Percentiles rank a stretch among this genome's conserved stretches.
These are phyloP conservation scores for Caenorhabditis inopinata DNA, from an alignment of 1,140 invertebrate species.

Conservation along the genomic window DNA sequence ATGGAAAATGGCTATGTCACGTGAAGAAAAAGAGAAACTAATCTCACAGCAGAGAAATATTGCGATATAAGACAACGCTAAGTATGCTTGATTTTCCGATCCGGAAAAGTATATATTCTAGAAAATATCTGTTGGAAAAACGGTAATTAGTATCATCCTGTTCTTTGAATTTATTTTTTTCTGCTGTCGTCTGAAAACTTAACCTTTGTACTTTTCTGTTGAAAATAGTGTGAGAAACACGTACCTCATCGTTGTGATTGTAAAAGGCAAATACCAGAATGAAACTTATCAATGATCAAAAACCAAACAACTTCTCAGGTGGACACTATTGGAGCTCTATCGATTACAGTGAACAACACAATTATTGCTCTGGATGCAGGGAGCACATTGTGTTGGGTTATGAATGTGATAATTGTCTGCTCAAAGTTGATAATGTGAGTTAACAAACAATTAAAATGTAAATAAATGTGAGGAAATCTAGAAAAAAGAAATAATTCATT, in stretches of 20 bases:
- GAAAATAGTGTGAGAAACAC: too few relatives aligned
- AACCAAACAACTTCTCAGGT: constrained; percentile 17
- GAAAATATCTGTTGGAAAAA: too few relatives aligned
- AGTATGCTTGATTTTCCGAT: too few relatives aligned
- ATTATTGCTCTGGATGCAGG: constrained; percentile 33
- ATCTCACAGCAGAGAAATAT: too few relatives aligned
- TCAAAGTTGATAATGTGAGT: constrained; percentile 36
- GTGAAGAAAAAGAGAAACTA: too few relatives aligned
- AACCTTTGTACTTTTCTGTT: too few relatives aligned
- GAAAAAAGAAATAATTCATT: not conserved
- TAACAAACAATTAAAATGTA: not conserved
- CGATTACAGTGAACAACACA: constrained; percentile 13
- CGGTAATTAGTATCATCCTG: too few relatives aligned
- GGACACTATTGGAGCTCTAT: constrained; percentile 42
- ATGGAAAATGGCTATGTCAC: too few relatives aligned
- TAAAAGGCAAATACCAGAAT: not conserved
- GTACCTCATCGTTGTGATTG: not conserved
- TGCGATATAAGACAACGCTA: too few relatives aligned
- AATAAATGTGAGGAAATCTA: not conserved
- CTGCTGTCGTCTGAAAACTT: too few relatives aligned
- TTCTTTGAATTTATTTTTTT: too few relatives aligned
- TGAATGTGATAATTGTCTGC: constrained; percentile 41
- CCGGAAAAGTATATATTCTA: too few relatives aligned
- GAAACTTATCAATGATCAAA: constrained; percentile 14
- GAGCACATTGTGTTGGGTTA: constrained; percentile 26